Conservation (phyloP, 2,888 invertebrate genomes). For the Limenitis camilla region DNA sequence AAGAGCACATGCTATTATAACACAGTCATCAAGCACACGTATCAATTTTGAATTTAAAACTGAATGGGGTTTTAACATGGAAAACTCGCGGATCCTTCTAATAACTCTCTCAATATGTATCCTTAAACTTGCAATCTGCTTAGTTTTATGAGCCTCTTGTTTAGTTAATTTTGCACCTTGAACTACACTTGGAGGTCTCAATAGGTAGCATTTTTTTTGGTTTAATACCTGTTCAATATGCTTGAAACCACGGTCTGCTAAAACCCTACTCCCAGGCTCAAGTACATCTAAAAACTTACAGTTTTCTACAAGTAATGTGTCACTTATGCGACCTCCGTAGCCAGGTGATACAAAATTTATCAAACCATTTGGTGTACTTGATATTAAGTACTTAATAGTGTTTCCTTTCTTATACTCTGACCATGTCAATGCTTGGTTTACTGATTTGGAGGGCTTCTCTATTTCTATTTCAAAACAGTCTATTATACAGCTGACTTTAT, state of each 20-base stretch:
- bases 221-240: constrained; percentile 20
- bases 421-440: constrained; percentile 10
- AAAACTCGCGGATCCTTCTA: constrained; percentile 23
- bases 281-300: background rate
- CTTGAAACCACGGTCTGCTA: constrained; percentile 26
- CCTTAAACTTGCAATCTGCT: constrained; percentile 26
- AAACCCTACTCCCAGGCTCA: background rate
- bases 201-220: background rate
- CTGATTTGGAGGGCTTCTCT: constrained; percentile 4
- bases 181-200: constrained; percentile 23
- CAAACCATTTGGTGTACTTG: constrained; percentile 2
- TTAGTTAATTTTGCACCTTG: constrained; percentile 17
- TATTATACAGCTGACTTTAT: constrained; percentile 17
- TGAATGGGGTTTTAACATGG: constrained; percentile 25
- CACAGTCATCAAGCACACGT: constrained; percentile 23
- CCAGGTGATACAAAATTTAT: background rate
- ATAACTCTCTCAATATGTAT: constrained; percentile 27
- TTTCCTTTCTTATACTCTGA: constrained; percentile 9
- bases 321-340: background rate
- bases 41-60: constrained; percentile 5
- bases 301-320: background rate
- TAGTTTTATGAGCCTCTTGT: constrained; percentile 17
- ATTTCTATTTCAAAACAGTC: constrained; percentile 7
- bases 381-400: constrained; percentile 15
- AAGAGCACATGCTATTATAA: constrained; percentile 25